These are phyloP conservation scores for Sinelater perroti DNA, from an alignment of 2,888 invertebrate species.

Conservation along the genomic window DNA sequence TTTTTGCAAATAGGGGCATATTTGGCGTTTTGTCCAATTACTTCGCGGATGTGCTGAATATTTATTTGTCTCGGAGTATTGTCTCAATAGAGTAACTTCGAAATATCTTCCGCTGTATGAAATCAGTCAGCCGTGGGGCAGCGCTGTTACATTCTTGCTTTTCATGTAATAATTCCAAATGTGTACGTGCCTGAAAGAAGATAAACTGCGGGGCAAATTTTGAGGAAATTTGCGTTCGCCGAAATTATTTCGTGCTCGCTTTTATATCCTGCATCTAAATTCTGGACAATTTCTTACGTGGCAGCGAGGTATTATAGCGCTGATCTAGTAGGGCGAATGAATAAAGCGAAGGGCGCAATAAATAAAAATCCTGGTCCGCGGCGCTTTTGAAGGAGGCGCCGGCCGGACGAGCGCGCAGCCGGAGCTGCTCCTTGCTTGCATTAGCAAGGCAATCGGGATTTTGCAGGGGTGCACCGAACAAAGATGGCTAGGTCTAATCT, in stretches of 20 bases:
- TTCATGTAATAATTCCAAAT: slow-evolving; percentile 1
- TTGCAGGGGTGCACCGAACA: not conserved
- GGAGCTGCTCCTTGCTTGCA: slow-evolving; percentile 10
- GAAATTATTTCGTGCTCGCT: slow-evolving; percentile 3
- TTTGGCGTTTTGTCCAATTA: too few relatives aligned
- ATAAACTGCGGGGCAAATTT: not conserved
- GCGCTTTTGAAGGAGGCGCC: slow-evolving; percentile 35
- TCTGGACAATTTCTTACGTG: slow-evolving; percentile 14
- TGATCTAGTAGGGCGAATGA: slow-evolving; percentile 31
- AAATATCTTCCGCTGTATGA: too few relatives aligned
- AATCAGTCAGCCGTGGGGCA: too few relatives aligned
- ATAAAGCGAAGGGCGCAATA: slow-evolving; percentile 36
- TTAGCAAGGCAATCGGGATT: too few relatives aligned
- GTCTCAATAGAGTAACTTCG: too few relatives aligned
- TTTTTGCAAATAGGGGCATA: too few relatives aligned
- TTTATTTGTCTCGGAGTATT: too few relatives aligned
- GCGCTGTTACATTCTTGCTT: too few relatives aligned
- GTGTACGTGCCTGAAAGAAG: slow-evolving; percentile 3
- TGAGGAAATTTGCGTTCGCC: not conserved
- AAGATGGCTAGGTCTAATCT: slow-evolving; percentile 1
- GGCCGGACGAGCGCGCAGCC: slow-evolving; percentile 20
- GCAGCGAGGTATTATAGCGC: slow-evolving; percentile 10
- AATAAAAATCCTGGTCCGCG: slow-evolving; percentile 35
- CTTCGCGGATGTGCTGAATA: too few relatives aligned
- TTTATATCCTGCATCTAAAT: slow-evolving; percentile 10